Percentiles rank a stretch among this genome's conserved stretches.
phyloP scores from a whole-genome alignment of 2,113 vertebrate species.

The Sinocyclocheilus rhinocerous region DNA sequence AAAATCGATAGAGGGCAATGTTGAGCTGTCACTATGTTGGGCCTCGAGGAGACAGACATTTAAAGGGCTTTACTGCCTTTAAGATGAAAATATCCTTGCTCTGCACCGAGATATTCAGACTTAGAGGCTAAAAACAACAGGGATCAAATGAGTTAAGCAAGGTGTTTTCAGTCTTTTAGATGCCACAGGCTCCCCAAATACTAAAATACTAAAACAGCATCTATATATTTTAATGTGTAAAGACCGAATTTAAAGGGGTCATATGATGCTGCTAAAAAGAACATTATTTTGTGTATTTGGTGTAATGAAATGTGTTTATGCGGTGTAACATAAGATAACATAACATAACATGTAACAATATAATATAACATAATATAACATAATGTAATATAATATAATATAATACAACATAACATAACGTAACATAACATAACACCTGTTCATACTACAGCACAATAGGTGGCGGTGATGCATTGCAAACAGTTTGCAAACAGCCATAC shows the following conservation, averaged over 20 bases:
- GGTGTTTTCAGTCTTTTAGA: not conserved
- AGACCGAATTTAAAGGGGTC: no score
- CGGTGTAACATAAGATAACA: no score
- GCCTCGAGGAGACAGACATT: not conserved
- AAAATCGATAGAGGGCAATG: not conserved
- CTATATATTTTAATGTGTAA: no score
- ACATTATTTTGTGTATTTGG: no score
- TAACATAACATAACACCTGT: not conserved
- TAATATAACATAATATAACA: no score
- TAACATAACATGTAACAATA: no score
- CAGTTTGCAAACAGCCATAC: not conserved
- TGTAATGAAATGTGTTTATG: no score
- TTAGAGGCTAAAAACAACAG: not conserved
- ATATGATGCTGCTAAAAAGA: no score
- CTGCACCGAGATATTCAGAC: not conserved
- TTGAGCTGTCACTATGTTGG: not conserved
- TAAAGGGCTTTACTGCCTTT: not conserved
- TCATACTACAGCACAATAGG: not conserved
- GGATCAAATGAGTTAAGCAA: not conserved
- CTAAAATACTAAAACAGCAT: not conserved
- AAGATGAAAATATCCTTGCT: not conserved
- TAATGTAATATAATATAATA: no score
- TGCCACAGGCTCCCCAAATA: not conserved
- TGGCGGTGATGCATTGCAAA: not conserved
- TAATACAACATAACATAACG: no score